Base-by-base conservation (phyloP, 2,113 vertebrate species). In the Oryzias curvinotus region DNA sequence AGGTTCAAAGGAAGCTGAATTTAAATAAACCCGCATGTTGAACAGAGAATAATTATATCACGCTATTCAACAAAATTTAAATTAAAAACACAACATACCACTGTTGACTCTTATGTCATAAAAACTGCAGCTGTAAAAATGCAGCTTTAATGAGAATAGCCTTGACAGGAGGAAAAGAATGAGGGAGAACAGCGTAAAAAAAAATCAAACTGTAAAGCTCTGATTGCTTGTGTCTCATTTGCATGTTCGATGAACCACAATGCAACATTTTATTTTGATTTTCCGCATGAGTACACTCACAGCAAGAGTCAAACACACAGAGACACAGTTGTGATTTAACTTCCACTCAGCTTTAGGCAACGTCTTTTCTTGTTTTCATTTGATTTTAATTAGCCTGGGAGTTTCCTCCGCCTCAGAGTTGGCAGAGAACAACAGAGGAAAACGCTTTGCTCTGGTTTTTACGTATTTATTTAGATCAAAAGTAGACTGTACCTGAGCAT, bases 401-500 rank as follows among this genome's bases (percentile, higher is more conserved):
- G 51, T 82, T 81, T 65, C 68, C 65, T 70, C 71, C 68, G 80
- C 76, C 77, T 67, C 62, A 83, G 60, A 66, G 75, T 80, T 82
- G 83, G 85, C 87, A 86, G 80, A 73, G 75, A 91, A 89, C 85
- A 82, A 70, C 81, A 77, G 64, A 66, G 83, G 88, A 89, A 89
- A 91, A 89, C 83, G 84, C 77, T 89, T 71, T 77, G 81, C 81
- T 89, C 69, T 80, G 83, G 75, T 84, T 89, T 80, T 75, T 16
- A 67, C 75, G 77, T 82, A 87, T 89, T 90, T 77, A 89, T 87
- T 80, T 84, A 73, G 68, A 57, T 71, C 79, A 88, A 82, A 92
- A 88, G 75, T 83, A 85, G 82, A 78, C 87, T 88, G 85, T 89
- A 90, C 87, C 89, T 90, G 62, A 90, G 87, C 84, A 54, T 75